phyloP scores from a whole-genome alignment of 1,140 invertebrate genomes.

The Drosophila rhopaloa region DNA sequence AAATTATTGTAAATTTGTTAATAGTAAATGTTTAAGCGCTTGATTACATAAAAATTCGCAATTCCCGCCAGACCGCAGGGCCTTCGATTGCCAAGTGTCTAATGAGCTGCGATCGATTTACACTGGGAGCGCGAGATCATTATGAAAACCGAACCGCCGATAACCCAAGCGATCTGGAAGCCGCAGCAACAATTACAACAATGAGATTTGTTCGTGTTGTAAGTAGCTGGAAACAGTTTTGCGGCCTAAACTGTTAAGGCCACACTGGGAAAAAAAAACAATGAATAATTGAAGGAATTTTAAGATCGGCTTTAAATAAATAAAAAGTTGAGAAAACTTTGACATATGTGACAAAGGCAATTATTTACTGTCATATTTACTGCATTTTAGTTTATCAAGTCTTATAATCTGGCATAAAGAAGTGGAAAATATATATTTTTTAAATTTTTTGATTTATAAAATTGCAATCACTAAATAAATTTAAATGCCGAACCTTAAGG shows the following conservation, averaged over 20 bases:
- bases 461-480: too few relatives aligned
- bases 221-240: constrained; percentile 57
- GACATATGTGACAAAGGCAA: too few relatives aligned
- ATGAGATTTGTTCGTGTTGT: constrained; percentile 54
- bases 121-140: constrained; percentile 37
- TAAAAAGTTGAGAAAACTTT: background rate
- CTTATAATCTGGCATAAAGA: too few relatives aligned
- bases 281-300: too few relatives aligned
- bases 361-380: too few relatives aligned
- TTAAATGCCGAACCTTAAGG: too few relatives aligned
- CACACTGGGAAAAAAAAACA: constrained; percentile 7
- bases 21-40: constrained; percentile 65
- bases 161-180: constrained; percentile 35
- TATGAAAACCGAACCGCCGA: constrained; percentile 30
- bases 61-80: constrained; percentile 20
- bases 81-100: constrained; percentile 38
- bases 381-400: too few relatives aligned
- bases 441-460: too few relatives aligned
- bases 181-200: constrained; percentile 61
- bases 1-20: constrained; percentile 60
- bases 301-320: too few relatives aligned
- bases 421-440: too few relatives aligned
- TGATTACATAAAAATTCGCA: constrained; percentile 59
- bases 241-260: constrained; percentile 54
- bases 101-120: constrained; percentile 64